Base-by-base conservation (phyloP, 2,888 invertebrate genomes). In the Atethmia centrago region DNA sequence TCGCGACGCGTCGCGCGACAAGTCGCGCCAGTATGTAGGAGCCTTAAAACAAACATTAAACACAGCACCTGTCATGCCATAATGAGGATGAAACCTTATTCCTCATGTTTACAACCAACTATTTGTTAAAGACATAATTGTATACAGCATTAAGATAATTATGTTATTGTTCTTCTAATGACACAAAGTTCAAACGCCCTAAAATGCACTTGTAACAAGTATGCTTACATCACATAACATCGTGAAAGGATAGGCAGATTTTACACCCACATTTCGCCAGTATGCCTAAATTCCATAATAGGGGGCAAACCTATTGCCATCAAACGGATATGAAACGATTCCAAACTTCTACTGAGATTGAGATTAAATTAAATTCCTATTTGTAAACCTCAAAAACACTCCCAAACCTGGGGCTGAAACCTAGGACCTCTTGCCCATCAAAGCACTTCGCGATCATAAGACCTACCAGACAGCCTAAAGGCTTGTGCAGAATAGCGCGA, bases 71-170 rank as follows among this genome's bases (percentile, higher is more conserved):
- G 66, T 10, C 21, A 16, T 25, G 31, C 31, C n/a, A 3, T 51
- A 49, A 78, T 72, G 36, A 59, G 45, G 8, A 70, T 71, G 25
- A 1, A 61, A 67, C 51, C 79, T 76, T 59, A 83, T 81, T 59
- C 71, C 67, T 19, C 1, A 5, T 55, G 45, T 74, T 59, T 58
- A 79, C 63, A 45, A 70, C 47, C 49, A 76, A 71, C 55, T 74
- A 69, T 67, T 68, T 78, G 76, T 71, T 70, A 42, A 71, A 80
- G 31, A 65, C 77, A 66, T 83, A 74, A 83, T 75, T 80, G 74
- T 67, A 55, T 63, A 45, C 49, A 45, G 25, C 31, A 75, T 77
- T 85, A 76, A 86, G 81, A 81, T 84, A 84, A 61, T 49, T 10
- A 25, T 79, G 72, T 70, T 59, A 74, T 80, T 58, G 71, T 65